These are phyloP conservation scores for Polymixis flavicincta DNA, from an alignment of 2,888 invertebrate genomes.

Conservation along the genomic window DNA sequence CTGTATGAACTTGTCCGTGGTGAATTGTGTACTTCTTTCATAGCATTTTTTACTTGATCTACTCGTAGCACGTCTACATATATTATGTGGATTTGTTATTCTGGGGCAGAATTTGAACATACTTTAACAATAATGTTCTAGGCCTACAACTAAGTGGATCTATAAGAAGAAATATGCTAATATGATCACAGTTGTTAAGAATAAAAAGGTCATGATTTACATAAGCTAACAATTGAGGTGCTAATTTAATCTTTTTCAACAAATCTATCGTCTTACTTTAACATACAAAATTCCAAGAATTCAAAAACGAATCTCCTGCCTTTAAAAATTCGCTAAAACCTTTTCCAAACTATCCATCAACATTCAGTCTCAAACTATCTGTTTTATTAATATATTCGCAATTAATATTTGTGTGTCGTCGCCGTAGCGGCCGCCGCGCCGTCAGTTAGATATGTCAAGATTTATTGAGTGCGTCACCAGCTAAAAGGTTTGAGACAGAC, in stretches of 20 bases:
- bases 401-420: slow-evolving; percentile 79
- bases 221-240: slow-evolving; percentile 4
- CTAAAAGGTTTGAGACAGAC: slow-evolving; percentile 87
- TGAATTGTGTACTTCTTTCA: slow-evolving; percentile 22
- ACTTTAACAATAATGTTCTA: not conserved
- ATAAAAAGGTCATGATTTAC: slow-evolving; percentile 27
- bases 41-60: slow-evolving; percentile 7
- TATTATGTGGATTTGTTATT: not conserved
- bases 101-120: not conserved
- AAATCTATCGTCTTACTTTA: not conserved
- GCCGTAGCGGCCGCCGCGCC: slow-evolving; percentile 73
- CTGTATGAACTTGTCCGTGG: slow-evolving; percentile 29
- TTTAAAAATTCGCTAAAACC: slow-evolving; percentile 37
- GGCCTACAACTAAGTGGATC: not conserved
- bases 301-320: not conserved
- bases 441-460: slow-evolving; percentile 82
- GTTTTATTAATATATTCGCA: slow-evolving; percentile 81
- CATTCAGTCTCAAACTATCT: slow-evolving; percentile 65
- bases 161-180: slow-evolving; percentile 10
- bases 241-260: slow-evolving; percentile 6
- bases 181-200: not conserved
- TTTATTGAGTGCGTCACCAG: slow-evolving; percentile 85
- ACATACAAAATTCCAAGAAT: not conserved
- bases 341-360: slow-evolving; percentile 65
- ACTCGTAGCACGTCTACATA: not conserved